Conservation (phyloP, 1,140 invertebrate genomes). For the Odontomachus brunneus region DNA sequence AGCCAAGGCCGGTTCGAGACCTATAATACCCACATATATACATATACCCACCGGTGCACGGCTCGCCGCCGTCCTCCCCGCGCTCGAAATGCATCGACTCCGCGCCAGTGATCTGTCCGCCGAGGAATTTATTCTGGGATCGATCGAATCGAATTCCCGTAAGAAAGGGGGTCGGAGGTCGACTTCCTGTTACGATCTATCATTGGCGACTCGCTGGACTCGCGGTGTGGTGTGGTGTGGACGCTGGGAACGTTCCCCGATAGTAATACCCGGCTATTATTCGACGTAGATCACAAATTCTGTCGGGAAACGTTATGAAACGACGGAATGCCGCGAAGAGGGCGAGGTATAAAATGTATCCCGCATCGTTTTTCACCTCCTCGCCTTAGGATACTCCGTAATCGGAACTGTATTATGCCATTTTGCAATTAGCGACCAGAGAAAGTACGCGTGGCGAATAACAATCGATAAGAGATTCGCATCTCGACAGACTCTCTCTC, state of each 20-base stretch:
- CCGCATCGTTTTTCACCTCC: too few species aligned
- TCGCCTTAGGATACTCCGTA: too few species aligned
- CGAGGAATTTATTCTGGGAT: slow-evolving; percentile 56
- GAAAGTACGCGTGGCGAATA: too few species aligned
- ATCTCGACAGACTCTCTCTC: too few species aligned
- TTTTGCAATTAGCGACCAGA: too few species aligned
- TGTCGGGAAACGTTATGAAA: not conserved
- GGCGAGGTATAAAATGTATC: not conserved
- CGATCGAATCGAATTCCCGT: slow-evolving; percentile 53
- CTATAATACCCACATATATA: slow-evolving; percentile 17
- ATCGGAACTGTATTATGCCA: too few species aligned
- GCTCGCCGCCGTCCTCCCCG: slow-evolving; percentile 16
- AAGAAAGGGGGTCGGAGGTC: slow-evolving; percentile 45
- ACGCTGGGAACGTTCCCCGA: not conserved
- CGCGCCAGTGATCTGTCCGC: slow-evolving; percentile 39
- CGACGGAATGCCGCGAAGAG: not conserved
- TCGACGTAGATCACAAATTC: slow-evolving; percentile 10
- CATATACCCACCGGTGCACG: slow-evolving; percentile 7
- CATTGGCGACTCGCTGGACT: slow-evolving; percentile 37
- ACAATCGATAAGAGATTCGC: too few species aligned
- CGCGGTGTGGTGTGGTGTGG: not conserved
- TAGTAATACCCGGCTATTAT: not conserved
- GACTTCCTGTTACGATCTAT: slow-evolving; percentile 53
- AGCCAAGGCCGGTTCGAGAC: slow-evolving; percentile 45
- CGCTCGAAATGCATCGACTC: slow-evolving; percentile 45